A percentile compares a stretch with the other conserved stretches of the same genome.
Conservation (phyloP, 2,888 invertebrate genomes). For the Ectemnius lituratus region DNA sequence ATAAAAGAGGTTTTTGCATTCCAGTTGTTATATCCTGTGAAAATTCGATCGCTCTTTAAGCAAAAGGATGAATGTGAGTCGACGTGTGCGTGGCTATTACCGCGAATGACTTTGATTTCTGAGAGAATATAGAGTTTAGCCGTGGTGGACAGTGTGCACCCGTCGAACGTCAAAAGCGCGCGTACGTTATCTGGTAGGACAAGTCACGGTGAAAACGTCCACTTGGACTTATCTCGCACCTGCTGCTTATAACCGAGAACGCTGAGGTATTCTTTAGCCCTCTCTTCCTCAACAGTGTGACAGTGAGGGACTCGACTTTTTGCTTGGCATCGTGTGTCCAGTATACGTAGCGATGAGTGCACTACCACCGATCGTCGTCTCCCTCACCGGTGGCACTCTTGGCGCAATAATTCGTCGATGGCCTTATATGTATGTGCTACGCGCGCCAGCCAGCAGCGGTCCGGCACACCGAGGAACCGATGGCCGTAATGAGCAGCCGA, state of each 20-base stretch:
- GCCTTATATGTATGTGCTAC: constrained; percentile 45
- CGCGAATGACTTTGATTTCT: constrained; percentile 1
- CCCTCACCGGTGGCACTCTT: constrained; percentile 17
- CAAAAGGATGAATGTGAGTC: neutral
- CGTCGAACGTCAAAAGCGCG: constrained; percentile 64
- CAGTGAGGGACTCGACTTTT: constrained; percentile 35
- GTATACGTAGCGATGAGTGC: constrained; percentile 37
- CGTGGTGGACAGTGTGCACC: neutral
- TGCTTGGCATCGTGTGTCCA: constrained; percentile 42
- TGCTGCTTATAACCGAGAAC: constrained; percentile 61
- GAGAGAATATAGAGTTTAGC: no score
- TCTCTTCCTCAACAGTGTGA: constrained; percentile 38
- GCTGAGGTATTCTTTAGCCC: constrained; percentile 52
- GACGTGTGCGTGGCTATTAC: neutral
- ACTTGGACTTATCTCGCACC: constrained; percentile 66
- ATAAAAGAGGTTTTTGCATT: neutral
- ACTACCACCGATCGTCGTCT: constrained; percentile 24
- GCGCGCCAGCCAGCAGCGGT: no score
- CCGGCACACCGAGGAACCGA: constrained; percentile 6
- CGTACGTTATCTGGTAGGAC: constrained; percentile 51
- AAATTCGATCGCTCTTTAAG: no score
- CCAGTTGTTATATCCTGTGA: neutral
- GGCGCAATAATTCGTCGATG: constrained; percentile 56
- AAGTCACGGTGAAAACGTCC: constrained; percentile 60
- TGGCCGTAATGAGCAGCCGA: constrained; percentile 48